Percentiles rank a stretch among this genome's conserved stretches.
Evolutionary conservation across 2,797 vertebrate genomes (phyloP).

Genomic region (Melopsittacus undulatus): DNA sequence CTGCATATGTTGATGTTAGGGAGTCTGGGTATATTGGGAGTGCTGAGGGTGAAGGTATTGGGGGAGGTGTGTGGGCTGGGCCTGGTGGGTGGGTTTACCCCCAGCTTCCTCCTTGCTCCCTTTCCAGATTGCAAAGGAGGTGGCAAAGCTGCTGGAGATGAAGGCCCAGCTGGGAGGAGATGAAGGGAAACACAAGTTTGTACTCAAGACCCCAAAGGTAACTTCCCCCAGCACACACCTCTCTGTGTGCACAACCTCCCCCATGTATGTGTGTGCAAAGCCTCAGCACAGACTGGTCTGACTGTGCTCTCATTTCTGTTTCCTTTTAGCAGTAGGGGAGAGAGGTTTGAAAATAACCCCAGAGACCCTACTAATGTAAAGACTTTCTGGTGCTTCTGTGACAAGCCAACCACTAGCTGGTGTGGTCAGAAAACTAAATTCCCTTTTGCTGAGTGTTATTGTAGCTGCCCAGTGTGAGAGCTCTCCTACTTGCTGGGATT

Average conservation of each 20-base stretch:
- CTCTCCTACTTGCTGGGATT: background rate
- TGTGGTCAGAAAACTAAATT: background rate
- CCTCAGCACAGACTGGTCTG: background rate
- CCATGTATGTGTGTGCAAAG: fast-evolving
- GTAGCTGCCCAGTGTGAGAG: background rate
- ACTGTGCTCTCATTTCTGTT: background rate
- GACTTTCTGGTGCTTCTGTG: background rate
- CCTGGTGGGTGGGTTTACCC: background rate
- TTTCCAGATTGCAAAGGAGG: conserved; percentile 89
- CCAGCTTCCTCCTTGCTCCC: background rate
- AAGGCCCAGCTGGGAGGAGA: conserved; percentile 88
- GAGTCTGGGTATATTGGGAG: background rate
- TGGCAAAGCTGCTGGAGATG: conserved; percentile 89
- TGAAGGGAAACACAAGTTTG: conserved; percentile 91
- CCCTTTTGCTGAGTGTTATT: background rate
- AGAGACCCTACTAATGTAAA: background rate
- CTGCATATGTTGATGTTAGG: background rate
- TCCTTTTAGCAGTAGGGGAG: background rate
- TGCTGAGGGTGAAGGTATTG: background rate
- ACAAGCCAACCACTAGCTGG: background rate
- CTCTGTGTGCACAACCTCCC: fast-evolving
- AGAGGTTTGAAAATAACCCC: background rate
- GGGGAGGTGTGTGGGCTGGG: background rate
- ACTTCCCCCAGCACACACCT: background rate
- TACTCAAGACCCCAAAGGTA: conserved; percentile 98